A percentile compares a stretch with the other conserved stretches of the same genome.
Evolutionary conservation across 2,888 invertebrate genomes (phyloP).

Genomic region (Eurois occulta): DNA sequence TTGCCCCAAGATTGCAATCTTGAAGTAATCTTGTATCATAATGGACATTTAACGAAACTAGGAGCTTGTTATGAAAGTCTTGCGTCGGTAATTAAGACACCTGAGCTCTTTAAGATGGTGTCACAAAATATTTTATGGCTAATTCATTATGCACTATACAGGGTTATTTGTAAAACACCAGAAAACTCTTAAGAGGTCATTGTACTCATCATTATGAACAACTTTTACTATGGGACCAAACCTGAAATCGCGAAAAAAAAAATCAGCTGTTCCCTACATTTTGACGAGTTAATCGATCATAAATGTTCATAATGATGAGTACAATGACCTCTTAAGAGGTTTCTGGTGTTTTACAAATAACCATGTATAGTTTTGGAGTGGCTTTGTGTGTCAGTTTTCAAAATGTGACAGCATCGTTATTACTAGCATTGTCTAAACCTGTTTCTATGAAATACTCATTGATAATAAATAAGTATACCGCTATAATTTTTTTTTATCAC

Average conservation of each 20-base stretch:
- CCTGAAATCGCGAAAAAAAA: no score
- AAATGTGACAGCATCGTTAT: background rate
- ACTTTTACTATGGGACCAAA: no score
- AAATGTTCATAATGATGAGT: no score
- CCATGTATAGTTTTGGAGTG: constrained; percentile 6
- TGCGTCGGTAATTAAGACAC: constrained; percentile 48
- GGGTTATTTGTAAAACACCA: no score
- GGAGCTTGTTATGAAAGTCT: constrained; percentile 50
- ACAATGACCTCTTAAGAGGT: no score
- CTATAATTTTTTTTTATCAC: background rate
- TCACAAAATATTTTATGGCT: background rate
- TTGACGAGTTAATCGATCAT: no score
- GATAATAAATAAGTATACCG: background rate
- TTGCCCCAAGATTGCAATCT: constrained; percentile 48
- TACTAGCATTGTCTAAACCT: background rate
- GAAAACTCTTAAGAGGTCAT: no score
- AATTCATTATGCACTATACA: constrained; percentile 1
- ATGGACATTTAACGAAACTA: constrained; percentile 56
- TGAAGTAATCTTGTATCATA: constrained; percentile 53
- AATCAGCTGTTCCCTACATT: no score
- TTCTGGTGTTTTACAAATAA: no score
- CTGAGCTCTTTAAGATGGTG: constrained; percentile 31
- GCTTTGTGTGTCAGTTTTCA: background rate
- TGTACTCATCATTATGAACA: no score
- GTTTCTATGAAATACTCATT: background rate